phyloP scores from a whole-genome alignment of 2,888 invertebrate genomes.

The Zhengitettix transpicula region DNA sequence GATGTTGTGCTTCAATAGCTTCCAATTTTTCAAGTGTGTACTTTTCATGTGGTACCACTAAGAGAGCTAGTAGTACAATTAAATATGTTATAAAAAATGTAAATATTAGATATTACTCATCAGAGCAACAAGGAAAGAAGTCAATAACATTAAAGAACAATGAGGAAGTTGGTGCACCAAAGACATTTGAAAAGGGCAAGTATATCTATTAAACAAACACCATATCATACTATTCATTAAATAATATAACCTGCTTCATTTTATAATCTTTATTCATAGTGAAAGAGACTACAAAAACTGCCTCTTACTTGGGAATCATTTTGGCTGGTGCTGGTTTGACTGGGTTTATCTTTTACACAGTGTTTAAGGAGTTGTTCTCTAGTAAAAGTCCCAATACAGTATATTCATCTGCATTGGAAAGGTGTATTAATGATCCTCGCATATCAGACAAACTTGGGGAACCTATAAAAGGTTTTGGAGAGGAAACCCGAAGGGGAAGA shows the following conservation, averaged over 20 bases:
- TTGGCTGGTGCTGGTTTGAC: constrained; percentile 66
- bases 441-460: constrained; percentile 72
- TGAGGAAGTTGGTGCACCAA: neutral
- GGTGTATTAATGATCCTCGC: constrained; percentile 55
- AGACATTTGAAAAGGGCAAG: neutral
- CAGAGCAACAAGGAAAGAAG: neutral
- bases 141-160: neutral
- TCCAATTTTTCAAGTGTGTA: too few relatives aligned
- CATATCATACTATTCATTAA: neutral
- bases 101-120: neutral
- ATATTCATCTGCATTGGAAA: constrained; percentile 60
- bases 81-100: too few relatives aligned
- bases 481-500: constrained; percentile 66
- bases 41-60: too few relatives aligned
- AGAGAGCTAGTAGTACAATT: too few relatives aligned
- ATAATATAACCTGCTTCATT: neutral
- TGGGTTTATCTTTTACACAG: constrained; percentile 63
- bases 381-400: constrained; percentile 72
- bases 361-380: constrained; percentile 76
- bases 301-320: constrained; percentile 68
- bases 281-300: constrained; percentile 81
- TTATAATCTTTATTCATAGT: constrained; percentile 31
- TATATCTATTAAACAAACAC: neutral
- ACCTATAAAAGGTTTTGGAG: constrained; percentile 79
- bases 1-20: too few relatives aligned